Evolutionary conservation across 2,113 vertebrate genomes (phyloP).

Genomic region (Promerops cafer): DNA sequence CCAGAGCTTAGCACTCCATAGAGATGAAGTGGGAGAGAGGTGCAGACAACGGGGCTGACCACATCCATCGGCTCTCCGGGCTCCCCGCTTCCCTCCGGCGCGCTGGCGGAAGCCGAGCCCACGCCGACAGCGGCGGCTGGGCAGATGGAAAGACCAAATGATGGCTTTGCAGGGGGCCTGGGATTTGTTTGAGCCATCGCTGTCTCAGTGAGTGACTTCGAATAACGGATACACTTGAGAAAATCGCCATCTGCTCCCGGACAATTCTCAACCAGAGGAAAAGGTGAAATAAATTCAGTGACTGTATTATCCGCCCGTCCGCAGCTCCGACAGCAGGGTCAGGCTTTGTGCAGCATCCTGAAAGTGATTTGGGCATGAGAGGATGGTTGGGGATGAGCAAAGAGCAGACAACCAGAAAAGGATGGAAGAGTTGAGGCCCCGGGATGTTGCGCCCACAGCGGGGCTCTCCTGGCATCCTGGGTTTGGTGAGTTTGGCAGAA

Average conservation of each 20-base stretch:
- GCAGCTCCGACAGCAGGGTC: neutral
- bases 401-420: neutral
- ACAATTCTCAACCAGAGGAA: conserved; percentile 30
- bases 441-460: neutral
- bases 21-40: neutral
- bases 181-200: conserved; percentile 54
- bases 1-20: rapidly evolving
- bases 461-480: neutral
- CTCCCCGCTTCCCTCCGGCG: neutral
- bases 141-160: conserved; percentile 58
- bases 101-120: neutral
- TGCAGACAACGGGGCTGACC: neutral
- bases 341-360: neutral
- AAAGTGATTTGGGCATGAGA: neutral
- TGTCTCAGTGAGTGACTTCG: conserved; percentile 57
- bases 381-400: neutral
- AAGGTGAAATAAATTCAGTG: conserved; percentile 37
- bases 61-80: neutral
- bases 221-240: conserved; percentile 61
- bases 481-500: conserved; percentile 16
- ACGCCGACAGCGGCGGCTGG: neutral
- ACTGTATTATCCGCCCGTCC: neutral
- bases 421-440: neutral
- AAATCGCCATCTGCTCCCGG: conserved; percentile 62
- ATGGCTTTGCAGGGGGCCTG: conserved; percentile 58